Evolutionary conservation across 2,888 invertebrate species (phyloP).

Genomic region (Callimorpha dominula): DNA sequence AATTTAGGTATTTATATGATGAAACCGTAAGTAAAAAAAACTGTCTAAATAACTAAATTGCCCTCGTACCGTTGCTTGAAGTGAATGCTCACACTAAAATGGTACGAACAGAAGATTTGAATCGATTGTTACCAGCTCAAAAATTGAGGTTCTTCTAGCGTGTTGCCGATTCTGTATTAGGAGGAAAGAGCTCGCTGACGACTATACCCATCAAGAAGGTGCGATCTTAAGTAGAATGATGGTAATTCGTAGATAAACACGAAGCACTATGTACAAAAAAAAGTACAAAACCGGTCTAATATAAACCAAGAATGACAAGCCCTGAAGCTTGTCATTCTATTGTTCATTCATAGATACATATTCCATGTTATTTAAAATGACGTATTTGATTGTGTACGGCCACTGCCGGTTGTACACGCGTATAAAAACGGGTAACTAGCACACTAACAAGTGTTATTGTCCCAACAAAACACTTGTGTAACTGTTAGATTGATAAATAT

Average conservation of each 20-base stretch:
- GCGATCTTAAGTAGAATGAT: background rate
- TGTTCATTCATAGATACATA: slow-evolving; percentile 6
- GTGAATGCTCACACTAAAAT: too few relatives aligned
- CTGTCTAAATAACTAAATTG: too few relatives aligned
- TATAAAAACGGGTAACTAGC: slow-evolving; percentile 48
- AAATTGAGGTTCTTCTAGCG: too few relatives aligned
- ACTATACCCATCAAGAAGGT: too few relatives aligned
- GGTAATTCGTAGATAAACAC: background rate
- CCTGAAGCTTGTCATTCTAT: background rate
- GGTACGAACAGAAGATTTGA: too few relatives aligned
- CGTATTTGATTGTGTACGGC: slow-evolving; percentile 29
- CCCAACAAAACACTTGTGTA: slow-evolving; percentile 51
- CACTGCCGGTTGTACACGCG: slow-evolving; percentile 21
- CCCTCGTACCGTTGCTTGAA: too few relatives aligned
- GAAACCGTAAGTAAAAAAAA: too few relatives aligned
- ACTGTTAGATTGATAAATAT: slow-evolving; percentile 45
- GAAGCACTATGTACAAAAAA: background rate
- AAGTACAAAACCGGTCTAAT: background rate
- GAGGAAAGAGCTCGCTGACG: too few relatives aligned
- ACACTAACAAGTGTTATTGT: slow-evolving; percentile 49
- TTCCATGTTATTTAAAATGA: slow-evolving; percentile 26
- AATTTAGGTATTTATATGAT: too few relatives aligned
- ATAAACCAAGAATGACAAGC: background rate
- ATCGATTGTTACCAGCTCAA: too few relatives aligned
- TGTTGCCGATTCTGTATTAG: too few relatives aligned